Conservation (phyloP, 64 coral and sea anemone genomes). For the Catalaphyllia jardinei region DNA sequence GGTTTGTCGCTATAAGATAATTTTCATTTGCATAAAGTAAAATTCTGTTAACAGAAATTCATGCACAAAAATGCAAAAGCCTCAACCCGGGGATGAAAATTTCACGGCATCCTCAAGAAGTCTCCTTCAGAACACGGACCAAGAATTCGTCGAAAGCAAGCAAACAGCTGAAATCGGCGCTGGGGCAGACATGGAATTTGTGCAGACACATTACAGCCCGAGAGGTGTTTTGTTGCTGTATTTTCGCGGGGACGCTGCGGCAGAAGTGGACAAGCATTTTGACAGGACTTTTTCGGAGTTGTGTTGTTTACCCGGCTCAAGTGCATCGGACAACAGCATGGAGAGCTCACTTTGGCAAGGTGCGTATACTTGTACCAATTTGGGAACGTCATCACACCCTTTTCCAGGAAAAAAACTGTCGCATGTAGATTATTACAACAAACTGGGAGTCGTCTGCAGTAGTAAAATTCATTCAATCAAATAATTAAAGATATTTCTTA, state of each 20-base stretch:
- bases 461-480: too few relatives aligned
- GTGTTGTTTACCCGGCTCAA: not conserved
- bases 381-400: too few relatives aligned
- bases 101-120: not conserved
- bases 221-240: conserved; percentile 36
- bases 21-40: not conserved
- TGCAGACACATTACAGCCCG: conserved; percentile 26
- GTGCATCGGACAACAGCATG: not conserved
- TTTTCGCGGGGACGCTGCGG: not conserved
- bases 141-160: not conserved
- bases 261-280: conserved; percentile 37
- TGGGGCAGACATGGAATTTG: conserved; percentile 22
- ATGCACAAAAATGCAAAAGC: not conserved
- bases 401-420: too few relatives aligned
- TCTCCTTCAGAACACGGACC: not conserved
- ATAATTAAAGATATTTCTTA: too few relatives aligned
- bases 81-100: not conserved
- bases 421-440: too few relatives aligned
- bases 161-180: conserved; percentile 3
- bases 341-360: conserved; percentile 7
- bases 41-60: not conserved
- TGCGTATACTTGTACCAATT: not conserved
- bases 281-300: conserved; percentile 13
- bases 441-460: too few relatives aligned
- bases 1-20: not conserved